Base-by-base conservation (phyloP, 2,113 vertebrate species). In the Calidris pygmaea region DNA sequence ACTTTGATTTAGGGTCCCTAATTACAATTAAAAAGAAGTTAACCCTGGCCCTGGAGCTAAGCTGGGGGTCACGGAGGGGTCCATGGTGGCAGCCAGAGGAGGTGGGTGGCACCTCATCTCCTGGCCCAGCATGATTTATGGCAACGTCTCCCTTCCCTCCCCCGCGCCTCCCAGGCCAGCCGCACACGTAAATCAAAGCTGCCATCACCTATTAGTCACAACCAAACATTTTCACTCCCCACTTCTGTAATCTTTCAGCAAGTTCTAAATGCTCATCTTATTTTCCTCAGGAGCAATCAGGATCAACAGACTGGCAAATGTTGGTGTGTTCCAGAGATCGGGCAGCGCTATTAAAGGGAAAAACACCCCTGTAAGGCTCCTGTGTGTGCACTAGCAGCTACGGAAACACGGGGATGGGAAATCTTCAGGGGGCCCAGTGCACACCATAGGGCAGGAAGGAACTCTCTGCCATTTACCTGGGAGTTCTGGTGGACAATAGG, bases 281-380 rank as follows among this genome's bases (percentile, higher is more conserved):
- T 75, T 75, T 59, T 93, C 65, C 89, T 95, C 84, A 72, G 73
- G 75, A 94, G 71, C 47, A 89, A 91, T 79, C 53, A 66, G 58
- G 39, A 90, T 72, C 82, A 79, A 85, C 67, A 83, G 78, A 72
- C 32, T 65, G 62, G 82, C 62, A 92, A 82, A 30, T 0, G 1
- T 12, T 6, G 53, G 0, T 59, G 68, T 48, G 23, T 41, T 37
- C 21, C 45, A 43, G 84, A 58, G 72, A 67, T 5, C 2, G 2
- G 32, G 32, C 47, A 86, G n/a, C 48, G 58, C 43, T 21, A 53
- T n/a, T 35, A 21, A 29, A 45, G 13, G 65, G 68, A n/a, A 92
- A 88, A 92, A 29, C 70, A 30, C 18, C 14, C 78, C 21, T 68
- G 32, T 6, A 17, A 41, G n/a, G 73, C 37, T 91, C 27, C 56